Evolutionary conservation across 2,797 vertebrate genomes (phyloP), one percentile per base, ranked within the genome.

Genomic region (Lophotriccus pileatus): DNA sequence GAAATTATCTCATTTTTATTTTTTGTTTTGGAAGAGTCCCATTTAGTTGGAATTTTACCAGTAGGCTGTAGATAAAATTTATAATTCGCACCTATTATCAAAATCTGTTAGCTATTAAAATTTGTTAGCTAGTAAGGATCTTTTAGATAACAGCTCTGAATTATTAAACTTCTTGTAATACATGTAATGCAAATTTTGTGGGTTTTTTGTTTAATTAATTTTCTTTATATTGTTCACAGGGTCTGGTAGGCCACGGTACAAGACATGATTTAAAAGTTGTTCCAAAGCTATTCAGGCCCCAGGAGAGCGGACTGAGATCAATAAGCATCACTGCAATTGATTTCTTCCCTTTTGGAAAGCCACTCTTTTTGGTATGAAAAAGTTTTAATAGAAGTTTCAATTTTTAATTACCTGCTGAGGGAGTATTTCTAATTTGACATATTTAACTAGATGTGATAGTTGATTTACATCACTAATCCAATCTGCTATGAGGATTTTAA

Each of bases 351-450:
- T 99, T 98, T 90, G 98, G 96, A 94, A 98, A 98, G 68, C 95
- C 98, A 8, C 72, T 99, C 3, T 99, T 99, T 96, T 95, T 99
- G 98, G 99, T 99, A 97, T 98, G 98, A 94, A 93, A 82, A 37
- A 1, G 1, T 69, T 66, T 69, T 76, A 70, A 60, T 59, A 37
- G 5, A 74, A 66, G 7, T 66, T 80, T 92, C 1, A 20, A 72
- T 87, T 95, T 93, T 69, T 37, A 69, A 28, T 69, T 75, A 52
- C 12, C 44, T 39, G 9, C 43, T 62, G 28, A 80, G 28, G 13
- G 10, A 50, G 8, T 16, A 43, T 84, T 94, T 80, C 34, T 87
- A 43, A 64, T 36, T 62, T 52, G 46, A 56, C 0, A 0, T 58
- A 30, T 77, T 77, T 67, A 77, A 56, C 14, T 58, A 41, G 19